A percentile compares a stretch with the other conserved stretches of the same genome.
These are phyloP conservation scores for Unio delphinus DNA, from an alignment of 2,888 invertebrate species.

Conservation along the genomic window DNA sequence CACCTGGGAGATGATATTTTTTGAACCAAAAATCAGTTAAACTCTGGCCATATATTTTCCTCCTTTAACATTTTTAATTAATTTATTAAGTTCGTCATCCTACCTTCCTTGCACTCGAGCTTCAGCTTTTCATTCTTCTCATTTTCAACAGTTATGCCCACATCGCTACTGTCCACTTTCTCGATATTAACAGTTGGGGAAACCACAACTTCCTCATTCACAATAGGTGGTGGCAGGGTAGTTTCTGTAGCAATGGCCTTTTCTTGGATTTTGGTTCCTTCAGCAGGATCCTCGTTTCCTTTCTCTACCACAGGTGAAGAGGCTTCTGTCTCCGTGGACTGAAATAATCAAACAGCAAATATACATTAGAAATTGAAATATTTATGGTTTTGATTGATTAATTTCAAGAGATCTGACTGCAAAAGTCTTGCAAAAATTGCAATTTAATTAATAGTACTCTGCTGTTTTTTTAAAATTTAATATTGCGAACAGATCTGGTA, in stretches of 20 bases:
- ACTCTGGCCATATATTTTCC: too few species aligned
- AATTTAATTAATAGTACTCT: too few species aligned
- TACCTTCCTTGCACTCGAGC: slow-evolving; percentile 56
- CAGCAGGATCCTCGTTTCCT: slow-evolving; percentile 6
- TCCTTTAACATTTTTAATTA: background rate
- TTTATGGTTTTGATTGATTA: too few species aligned
- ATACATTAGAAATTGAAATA: too few species aligned
- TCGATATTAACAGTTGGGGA: slow-evolving; percentile 42
- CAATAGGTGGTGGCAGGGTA: background rate
- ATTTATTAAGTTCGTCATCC: background rate
- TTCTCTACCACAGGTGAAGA: slow-evolving; percentile 11
- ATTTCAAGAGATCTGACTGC: too few species aligned
- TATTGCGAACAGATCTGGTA: too few species aligned
- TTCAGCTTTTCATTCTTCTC: slow-evolving; percentile 11
- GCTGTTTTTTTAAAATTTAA: too few species aligned
- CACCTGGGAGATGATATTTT: too few species aligned
- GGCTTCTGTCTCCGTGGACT: slow-evolving; percentile 4
- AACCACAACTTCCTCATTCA: slow-evolving; percentile 13
- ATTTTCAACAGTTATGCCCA: slow-evolving; percentile 20
- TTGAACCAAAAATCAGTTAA: too few species aligned
- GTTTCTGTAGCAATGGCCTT: slow-evolving; percentile 3
- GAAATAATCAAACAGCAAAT: too few species aligned
- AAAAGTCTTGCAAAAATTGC: too few species aligned
- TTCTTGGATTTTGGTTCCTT: background rate
- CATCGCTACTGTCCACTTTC: slow-evolving; percentile 34